Conservation (phyloP, 2,888 invertebrate genomes). For the Coelogynopora nodosa region DNA sequence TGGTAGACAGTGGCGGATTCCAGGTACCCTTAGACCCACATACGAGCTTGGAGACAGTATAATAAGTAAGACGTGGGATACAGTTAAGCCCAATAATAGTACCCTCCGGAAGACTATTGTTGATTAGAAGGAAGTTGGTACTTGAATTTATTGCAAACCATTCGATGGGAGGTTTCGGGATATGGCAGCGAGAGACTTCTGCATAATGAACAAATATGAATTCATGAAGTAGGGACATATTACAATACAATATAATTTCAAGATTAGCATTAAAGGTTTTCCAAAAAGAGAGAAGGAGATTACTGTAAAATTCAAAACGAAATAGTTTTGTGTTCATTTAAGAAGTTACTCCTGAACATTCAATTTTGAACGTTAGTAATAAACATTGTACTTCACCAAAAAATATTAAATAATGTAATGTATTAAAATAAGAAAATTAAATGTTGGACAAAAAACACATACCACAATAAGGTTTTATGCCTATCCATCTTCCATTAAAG, state of each 20-base stretch:
- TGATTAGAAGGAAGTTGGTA: background rate
- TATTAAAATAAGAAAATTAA: background rate
- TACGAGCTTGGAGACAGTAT: background rate
- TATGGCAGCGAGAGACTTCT: background rate
- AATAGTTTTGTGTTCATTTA: no score
- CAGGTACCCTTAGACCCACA: background rate
- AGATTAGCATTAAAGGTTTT: no score
- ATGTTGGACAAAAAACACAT: background rate
- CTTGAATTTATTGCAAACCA: background rate
- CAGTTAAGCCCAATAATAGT: background rate
- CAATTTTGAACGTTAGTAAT: no score
- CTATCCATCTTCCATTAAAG: background rate
- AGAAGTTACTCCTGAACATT: no score
- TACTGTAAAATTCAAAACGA: no score
- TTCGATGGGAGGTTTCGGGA: background rate
- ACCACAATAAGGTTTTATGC: background rate
- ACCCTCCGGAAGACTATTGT: background rate
- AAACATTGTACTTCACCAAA: background rate
- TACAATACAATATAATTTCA: no score
- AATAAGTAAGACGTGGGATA: background rate
- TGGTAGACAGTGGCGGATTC: background rate
- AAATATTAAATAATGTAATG: background rate
- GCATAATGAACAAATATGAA: no score
- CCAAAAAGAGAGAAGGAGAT: no score
- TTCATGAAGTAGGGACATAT: no score